These are phyloP conservation scores for Trichomycterus rosablanca DNA, from an alignment of 2,113 vertebrate genomes.

Conservation along the genomic window DNA sequence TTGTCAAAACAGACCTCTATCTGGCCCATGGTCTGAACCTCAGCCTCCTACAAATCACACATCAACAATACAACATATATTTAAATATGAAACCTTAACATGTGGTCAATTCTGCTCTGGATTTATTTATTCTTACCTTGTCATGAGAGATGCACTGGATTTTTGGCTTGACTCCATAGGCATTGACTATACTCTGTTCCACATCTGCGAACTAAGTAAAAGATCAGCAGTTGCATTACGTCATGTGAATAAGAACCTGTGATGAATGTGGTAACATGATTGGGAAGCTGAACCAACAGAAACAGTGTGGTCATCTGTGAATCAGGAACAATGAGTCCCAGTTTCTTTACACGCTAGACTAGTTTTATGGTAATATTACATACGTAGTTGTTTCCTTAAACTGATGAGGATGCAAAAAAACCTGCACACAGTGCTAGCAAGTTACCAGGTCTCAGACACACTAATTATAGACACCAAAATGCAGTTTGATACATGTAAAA, in stretches of 20 bases:
- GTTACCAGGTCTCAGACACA: too few relatives aligned
- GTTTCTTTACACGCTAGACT: neutral
- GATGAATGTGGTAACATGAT: too few relatives aligned
- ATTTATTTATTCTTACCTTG: constrained; percentile 34
- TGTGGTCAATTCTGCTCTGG: too few relatives aligned
- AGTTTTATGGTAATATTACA: neutral
- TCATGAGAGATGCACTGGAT: constrained; percentile 45
- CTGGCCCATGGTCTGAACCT: constrained; percentile 48
- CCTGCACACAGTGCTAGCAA: too few relatives aligned
- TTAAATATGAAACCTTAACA: neutral
- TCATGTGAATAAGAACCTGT: neutral
- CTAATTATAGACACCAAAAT: too few relatives aligned
- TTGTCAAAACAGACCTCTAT: constrained; percentile 52
- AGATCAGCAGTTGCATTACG: neutral
- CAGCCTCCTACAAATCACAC: constrained; percentile 24
- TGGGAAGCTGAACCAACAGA: too few relatives aligned
- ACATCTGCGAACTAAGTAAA: constrained; percentile 45
- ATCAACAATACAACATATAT: neutral
- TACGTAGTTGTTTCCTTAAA: neutral
- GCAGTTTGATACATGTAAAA: too few relatives aligned
- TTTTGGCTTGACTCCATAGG: constrained; percentile 44
- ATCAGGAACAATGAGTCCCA: neutral
- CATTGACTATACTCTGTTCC: constrained; percentile 25
- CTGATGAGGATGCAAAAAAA: neutral
- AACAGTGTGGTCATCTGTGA: too few relatives aligned